These are phyloP conservation scores for Cirrhinus mrigala DNA, from an alignment of 2,797 vertebrate genomes.

Conservation along the genomic window DNA sequence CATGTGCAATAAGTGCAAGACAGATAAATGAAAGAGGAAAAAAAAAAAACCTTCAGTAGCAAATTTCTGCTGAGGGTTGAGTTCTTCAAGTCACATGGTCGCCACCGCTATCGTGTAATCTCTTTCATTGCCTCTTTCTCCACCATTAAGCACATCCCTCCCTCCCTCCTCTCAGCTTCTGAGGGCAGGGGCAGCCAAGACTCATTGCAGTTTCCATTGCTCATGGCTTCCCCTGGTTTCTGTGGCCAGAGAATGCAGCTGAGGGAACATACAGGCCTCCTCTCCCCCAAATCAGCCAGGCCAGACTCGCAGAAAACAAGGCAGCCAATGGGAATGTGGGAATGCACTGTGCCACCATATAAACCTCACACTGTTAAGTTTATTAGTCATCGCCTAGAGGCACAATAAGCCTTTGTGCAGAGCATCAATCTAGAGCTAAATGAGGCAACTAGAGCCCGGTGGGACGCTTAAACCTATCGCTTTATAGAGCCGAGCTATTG, in stretches of 20 bases:
- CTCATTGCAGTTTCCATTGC: conserved; percentile 78
- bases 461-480: conserved; percentile 14
- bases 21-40: background rate
- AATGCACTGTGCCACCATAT: conserved; percentile 25
- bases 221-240: conserved; percentile 72
- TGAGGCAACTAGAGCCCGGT: conserved; percentile 25
- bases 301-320: conserved; percentile 30
- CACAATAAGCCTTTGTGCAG: conserved; percentile 45
- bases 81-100: conserved; percentile 46
- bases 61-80: conserved; percentile 62
- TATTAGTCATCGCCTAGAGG: conserved; percentile 41
- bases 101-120: conserved; percentile 34
- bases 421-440: conserved; percentile 50
- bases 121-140: conserved; percentile 32
- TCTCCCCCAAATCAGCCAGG: conserved; percentile 37
- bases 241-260: conserved; percentile 62
- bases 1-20: background rate
- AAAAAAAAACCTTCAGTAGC: background rate
- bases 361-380: conserved; percentile 58
- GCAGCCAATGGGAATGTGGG: conserved; percentile 9
- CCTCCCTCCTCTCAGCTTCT: conserved; percentile 60
- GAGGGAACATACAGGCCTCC: conserved; percentile 61
- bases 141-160: conserved; percentile 52
- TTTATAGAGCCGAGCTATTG: conserved; percentile 25
- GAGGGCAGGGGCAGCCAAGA: conserved; percentile 66